Base-by-base conservation (phyloP, 2,797 vertebrate species). In the Tiaroga cobitis region DNA sequence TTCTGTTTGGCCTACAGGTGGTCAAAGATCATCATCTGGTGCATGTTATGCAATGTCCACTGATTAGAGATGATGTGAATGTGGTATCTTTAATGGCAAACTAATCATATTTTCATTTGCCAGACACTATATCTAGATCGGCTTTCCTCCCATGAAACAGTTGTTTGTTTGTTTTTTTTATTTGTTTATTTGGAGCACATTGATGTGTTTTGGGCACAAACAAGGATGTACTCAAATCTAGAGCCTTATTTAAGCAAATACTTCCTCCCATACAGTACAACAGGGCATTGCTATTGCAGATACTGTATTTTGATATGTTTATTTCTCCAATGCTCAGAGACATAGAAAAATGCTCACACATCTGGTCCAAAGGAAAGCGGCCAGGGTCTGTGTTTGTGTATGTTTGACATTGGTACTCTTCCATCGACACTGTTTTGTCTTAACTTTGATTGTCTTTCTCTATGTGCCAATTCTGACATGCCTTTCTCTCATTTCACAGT, bases 11-110 rank as follows among this genome's bases (percentile, higher is more conserved):
- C 69, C 75, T 26, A 81, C 73, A 86, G 54, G 65, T 69, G 68
- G 88, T 87, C 78, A 86, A 82, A 89, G 80, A 32, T 85, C 87
- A 84, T 87, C 87, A 86, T 88, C 68, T 87, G 89, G 74, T 88
- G 84, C 87, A 49, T 77, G 87, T 89, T 81, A 80, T 29, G 46
- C 19, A 29, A 41, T 67, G 29, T 77, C 80, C 75, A 34, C 65
- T 61, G 85, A 76, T 86, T 80, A 86, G 77, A 90, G 77, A 90
- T 65, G 54, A 79, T 82, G 85, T 24, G 74, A 89, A 68, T 41
- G 65, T 10, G 13, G 74, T 49, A 56, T 56, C 51, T 74, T 90
- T 83, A 76, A 81, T 69, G 26, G 63, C 75, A 84, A 84, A 73
- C 86, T 88, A 87, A 90, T 81, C 84, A 87, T 77, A 68, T 81